Evolutionary conservation across 2,797 vertebrate genomes (phyloP).

Genomic region (Mico argentatus): DNA sequence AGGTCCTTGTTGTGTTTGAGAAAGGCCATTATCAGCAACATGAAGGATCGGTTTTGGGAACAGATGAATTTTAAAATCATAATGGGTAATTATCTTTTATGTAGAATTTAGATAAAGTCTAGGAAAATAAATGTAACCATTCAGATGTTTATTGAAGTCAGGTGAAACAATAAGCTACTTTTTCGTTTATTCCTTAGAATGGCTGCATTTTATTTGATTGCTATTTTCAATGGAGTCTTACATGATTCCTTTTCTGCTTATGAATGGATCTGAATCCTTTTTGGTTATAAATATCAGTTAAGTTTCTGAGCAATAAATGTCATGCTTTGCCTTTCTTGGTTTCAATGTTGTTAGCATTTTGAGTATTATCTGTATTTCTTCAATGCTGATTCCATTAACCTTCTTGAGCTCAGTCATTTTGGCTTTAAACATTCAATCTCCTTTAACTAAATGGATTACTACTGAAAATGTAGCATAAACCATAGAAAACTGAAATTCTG

Average conservation of each 20-base stretch:
- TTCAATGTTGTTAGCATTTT: neutral
- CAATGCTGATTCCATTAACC: neutral
- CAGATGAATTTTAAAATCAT: neutral
- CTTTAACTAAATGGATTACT: conserved; percentile 16
- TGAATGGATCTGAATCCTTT: neutral
- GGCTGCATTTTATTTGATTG: neutral
- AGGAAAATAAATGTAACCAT: neutral
- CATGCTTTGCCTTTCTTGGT: neutral
- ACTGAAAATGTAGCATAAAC: neutral
- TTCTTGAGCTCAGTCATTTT: neutral
- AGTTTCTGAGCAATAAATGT: neutral
- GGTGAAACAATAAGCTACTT: neutral
- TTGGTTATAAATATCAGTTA: neutral
- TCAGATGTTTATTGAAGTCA: neutral
- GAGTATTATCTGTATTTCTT: neutral
- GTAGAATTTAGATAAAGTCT: neutral
- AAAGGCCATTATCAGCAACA: neutral
- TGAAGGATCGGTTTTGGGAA: neutral
- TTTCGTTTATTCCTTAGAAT: neutral
- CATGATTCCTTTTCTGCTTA: neutral
- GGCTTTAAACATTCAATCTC: neutral
- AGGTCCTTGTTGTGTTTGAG: neutral
- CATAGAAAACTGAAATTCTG: neutral
- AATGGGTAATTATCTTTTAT: neutral
- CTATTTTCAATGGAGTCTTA: neutral